phyloP scores from a whole-genome alignment of 2,888 invertebrate genomes.

The Mesorhabditis belari region DNA sequence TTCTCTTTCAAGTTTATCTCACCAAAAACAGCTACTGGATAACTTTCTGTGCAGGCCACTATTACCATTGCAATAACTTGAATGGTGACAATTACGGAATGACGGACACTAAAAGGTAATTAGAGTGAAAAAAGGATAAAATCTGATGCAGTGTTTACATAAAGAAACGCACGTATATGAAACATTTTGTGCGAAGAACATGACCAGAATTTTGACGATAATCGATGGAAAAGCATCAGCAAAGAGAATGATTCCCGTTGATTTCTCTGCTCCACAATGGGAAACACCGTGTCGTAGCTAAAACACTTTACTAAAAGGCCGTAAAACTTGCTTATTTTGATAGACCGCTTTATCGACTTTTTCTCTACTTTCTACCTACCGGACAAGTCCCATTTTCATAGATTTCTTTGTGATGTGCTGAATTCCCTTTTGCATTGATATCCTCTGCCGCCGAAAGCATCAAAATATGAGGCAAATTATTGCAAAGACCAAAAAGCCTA shows the following conservation, averaged over 20 bases:
- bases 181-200: not conserved
- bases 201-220: not conserved
- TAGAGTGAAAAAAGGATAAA: no score
- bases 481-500: not conserved
- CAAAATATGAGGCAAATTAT: not conserved
- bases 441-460: not conserved
- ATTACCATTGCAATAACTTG: not conserved
- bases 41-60: not conserved
- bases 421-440: not conserved
- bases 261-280: not conserved
- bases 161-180: not conserved
- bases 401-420: not conserved
- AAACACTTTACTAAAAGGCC: not conserved
- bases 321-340: no score
- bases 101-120: not conserved
- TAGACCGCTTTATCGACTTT: no score
- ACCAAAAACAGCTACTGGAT: not conserved
- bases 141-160: no score
- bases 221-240: not conserved
- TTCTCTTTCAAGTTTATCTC: no score
- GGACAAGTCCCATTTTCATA: not conserved
- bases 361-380: no score
- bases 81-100: not conserved
- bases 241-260: not conserved
- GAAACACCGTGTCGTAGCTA: no score